phyloP scores from a whole-genome alignment of 2,888 invertebrate species.

The Amorpha juglandis region DNA sequence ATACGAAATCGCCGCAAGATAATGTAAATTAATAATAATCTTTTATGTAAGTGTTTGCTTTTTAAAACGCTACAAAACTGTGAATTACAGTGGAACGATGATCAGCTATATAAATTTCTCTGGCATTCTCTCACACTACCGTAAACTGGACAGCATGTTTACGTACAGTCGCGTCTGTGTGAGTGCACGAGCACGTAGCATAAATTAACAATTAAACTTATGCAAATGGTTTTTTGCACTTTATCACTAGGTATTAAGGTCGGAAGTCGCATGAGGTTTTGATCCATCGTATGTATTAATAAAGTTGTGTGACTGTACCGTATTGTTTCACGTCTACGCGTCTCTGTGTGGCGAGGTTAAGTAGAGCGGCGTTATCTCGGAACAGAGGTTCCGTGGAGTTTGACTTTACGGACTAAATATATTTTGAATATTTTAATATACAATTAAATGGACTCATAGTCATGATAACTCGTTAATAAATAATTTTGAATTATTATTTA shows the following conservation, averaged over 20 bases:
- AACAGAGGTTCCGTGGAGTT: constrained; percentile 80
- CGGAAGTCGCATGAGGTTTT: constrained; percentile 39
- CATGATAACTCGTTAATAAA: neutral
- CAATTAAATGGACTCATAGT: neutral
- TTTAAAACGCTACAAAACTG: constrained; percentile 76
- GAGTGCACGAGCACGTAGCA: constrained; percentile 66
- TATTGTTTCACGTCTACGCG: constrained; percentile 84
- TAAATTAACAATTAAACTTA: constrained; percentile 38
- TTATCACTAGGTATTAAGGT: constrained; percentile 49
- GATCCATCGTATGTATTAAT: constrained; percentile 52
- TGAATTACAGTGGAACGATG: constrained; percentile 76
- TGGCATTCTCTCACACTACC: constrained; percentile 76
- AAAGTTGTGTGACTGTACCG: constrained; percentile 79
- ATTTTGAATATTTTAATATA: constrained; percentile 32
- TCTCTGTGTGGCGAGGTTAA: constrained; percentile 83
- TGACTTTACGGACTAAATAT: constrained; percentile 61
- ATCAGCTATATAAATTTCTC: constrained; percentile 80
- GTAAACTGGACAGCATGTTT: constrained; percentile 46
- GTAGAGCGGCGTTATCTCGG: constrained; percentile 83
- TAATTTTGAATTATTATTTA: no score
- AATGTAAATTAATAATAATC: constrained; percentile 68
- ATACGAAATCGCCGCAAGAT: constrained; percentile 39
- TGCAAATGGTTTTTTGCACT: constrained; percentile 34
- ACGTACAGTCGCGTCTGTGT: constrained; percentile 58
- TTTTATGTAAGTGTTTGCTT: constrained; percentile 67